Evolutionary conservation across 2,797 vertebrate species (phyloP).

Genomic region (Enteromius unitaeniatus): DNA sequence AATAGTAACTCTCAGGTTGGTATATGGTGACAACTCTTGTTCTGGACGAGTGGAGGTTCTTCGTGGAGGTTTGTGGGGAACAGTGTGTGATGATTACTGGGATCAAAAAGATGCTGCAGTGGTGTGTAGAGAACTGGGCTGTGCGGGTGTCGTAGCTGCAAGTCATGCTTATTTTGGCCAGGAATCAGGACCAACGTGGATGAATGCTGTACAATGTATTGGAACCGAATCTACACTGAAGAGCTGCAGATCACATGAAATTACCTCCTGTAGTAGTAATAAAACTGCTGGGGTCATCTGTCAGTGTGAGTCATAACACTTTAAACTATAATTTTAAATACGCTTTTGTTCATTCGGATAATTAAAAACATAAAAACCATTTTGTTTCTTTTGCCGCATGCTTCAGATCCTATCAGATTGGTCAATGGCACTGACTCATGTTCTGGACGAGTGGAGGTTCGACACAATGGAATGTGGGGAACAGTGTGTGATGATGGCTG

Average conservation of each 20-base stretch:
- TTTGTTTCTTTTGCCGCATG: background rate
- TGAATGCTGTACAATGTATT: background rate
- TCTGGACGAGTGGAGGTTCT: conserved; percentile 41
- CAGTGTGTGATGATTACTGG: conserved; percentile 53
- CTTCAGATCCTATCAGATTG: background rate
- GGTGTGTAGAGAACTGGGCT: conserved; percentile 62
- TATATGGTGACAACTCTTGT: background rate
- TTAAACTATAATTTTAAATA: background rate
- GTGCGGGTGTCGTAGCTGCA: conserved; percentile 43
- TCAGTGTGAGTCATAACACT: background rate
- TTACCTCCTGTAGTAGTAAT: background rate
- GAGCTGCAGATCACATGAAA: background rate
- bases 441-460: conserved; percentile 4
- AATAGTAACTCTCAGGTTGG: background rate
- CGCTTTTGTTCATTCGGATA: background rate
- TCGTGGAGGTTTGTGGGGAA: background rate
- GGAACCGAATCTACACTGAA: conserved; percentile 3
- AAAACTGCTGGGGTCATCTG: conserved; percentile 19
- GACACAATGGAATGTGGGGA: background rate
- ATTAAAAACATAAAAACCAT: background rate
- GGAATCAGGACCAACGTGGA: background rate
- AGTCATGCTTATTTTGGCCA: background rate
- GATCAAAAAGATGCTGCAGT: conserved; percentile 53
- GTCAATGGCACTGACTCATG: background rate
- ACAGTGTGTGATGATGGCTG: conserved; percentile 12